These are phyloP conservation scores for Mus minutoides DNA, from an alignment of 2,797 vertebrate species.

Conservation along the genomic window DNA sequence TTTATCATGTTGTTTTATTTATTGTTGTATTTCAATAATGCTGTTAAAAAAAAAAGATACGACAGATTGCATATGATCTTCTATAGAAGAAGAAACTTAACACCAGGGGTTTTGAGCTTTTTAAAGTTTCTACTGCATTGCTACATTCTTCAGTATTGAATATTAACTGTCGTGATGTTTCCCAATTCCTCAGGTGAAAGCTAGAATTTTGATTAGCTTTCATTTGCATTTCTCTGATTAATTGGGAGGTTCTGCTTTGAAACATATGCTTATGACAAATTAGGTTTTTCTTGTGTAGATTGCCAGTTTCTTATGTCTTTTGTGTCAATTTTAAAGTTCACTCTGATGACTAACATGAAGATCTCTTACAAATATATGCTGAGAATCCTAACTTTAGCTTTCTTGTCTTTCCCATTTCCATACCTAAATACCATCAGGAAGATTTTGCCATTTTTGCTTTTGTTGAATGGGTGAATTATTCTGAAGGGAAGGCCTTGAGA, in stretches of 20 bases:
- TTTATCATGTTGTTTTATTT: constrained; percentile 24
- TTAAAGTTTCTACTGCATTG: constrained; percentile 27
- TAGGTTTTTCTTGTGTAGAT: constrained; percentile 29
- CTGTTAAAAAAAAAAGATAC: background rate
- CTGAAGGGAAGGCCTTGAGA: background rate
- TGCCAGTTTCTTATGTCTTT: constrained; percentile 4
- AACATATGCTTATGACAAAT: constrained; percentile 58
- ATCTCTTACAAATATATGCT: constrained; percentile 48
- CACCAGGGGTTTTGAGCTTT: constrained; percentile 20
- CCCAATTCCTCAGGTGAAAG: constrained; percentile 36
- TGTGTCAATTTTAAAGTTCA: constrained; percentile 50
- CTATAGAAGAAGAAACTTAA: constrained; percentile 50
- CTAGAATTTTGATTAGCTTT: constrained; percentile 48
- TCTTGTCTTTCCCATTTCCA: background rate
- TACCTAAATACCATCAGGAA: constrained; percentile 32
- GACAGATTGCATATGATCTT: background rate
- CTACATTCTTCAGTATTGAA: background rate
- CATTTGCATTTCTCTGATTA: constrained; percentile 66
- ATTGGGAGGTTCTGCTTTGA: constrained; percentile 43
- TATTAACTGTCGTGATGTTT: constrained; percentile 46
- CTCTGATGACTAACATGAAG: constrained; percentile 34
- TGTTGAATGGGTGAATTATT: constrained; percentile 57
- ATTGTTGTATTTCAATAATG: constrained; percentile 11
- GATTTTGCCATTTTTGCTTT: constrained; percentile 22
- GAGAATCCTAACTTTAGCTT: constrained; percentile 29